phyloP scores from a whole-genome alignment of 2,113 vertebrate species.

The Halichoeres trimaculatus region DNA sequence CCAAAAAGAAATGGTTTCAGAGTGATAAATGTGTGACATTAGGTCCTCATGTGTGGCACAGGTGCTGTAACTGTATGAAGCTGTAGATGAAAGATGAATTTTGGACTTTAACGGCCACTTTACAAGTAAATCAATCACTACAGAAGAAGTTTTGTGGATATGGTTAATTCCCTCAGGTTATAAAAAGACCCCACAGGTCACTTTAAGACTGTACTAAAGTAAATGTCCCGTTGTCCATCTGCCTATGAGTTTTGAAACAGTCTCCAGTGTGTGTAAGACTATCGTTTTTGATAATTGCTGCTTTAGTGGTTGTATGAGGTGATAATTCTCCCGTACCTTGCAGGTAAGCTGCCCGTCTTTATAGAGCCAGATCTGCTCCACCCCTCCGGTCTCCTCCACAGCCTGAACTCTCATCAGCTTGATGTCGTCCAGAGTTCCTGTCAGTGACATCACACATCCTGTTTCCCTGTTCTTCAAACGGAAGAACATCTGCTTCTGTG shows the following conservation, averaged over 20 bases:
- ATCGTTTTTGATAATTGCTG: background rate
- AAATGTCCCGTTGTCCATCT: too few relatives aligned
- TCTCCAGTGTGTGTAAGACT: background rate
- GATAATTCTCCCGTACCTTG: constrained; percentile 81
- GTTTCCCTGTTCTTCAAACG: constrained; percentile 89
- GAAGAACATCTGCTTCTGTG: constrained; percentile 89
- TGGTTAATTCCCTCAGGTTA: background rate
- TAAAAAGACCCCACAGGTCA: too few relatives aligned
- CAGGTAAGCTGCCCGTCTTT: constrained; percentile 88
- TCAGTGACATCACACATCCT: constrained; percentile 87
- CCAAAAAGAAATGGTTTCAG: background rate
- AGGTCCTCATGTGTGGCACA: background rate
- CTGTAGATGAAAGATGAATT: background rate
- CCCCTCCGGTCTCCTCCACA: constrained; percentile 86
- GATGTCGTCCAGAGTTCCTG: constrained; percentile 90
- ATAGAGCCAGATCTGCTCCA: constrained; percentile 94
- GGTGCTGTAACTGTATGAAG: background rate
- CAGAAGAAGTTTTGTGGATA: too few relatives aligned
- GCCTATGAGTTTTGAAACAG: background rate
- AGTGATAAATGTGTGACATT: background rate
- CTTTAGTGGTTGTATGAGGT: background rate
- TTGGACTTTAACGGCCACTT: background rate
- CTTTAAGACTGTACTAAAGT: too few relatives aligned
- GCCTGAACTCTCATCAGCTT: constrained; percentile 92
- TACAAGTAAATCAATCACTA: too few relatives aligned